phyloP scores from a whole-genome alignment of 2,113 vertebrate genomes.

The Crypturellus undulatus region DNA sequence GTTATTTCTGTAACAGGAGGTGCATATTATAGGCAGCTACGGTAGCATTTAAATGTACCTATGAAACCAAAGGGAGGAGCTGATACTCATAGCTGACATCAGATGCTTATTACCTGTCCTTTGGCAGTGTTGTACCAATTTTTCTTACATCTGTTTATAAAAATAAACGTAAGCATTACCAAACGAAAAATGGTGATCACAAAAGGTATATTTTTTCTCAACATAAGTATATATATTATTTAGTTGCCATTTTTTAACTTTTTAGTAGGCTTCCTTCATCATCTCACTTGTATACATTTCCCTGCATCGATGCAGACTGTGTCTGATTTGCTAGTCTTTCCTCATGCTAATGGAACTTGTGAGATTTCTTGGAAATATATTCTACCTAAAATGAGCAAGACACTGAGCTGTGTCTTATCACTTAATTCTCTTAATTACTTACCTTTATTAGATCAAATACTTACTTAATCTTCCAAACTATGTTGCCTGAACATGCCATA shows the following conservation, averaged over 20 bases:
- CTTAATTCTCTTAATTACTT: not conserved
- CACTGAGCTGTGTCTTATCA: not conserved
- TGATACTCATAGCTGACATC: not conserved
- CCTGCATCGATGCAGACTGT: not conserved
- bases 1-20: not conserved
- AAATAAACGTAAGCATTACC: not conserved
- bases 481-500: not conserved
- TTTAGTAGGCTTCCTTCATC: not conserved
- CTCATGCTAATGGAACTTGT: not conserved
- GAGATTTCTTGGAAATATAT: not conserved
- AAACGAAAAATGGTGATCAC: not conserved
- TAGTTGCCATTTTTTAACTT: not conserved
- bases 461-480: not conserved
- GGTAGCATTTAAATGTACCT: not conserved
- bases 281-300: not conserved
- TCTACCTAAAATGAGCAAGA: not conserved
- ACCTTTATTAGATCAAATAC: not conserved
- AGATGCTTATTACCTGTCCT: not conserved
- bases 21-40: not conserved
- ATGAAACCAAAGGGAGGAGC: not conserved
- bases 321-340: not conserved
- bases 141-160: not conserved
- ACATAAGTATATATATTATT: not conserved
- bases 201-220: not conserved
- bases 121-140: not conserved